These are phyloP conservation scores for Dasypolia templi DNA, from an alignment of 2,888 invertebrate genomes.

Conservation along the genomic window DNA sequence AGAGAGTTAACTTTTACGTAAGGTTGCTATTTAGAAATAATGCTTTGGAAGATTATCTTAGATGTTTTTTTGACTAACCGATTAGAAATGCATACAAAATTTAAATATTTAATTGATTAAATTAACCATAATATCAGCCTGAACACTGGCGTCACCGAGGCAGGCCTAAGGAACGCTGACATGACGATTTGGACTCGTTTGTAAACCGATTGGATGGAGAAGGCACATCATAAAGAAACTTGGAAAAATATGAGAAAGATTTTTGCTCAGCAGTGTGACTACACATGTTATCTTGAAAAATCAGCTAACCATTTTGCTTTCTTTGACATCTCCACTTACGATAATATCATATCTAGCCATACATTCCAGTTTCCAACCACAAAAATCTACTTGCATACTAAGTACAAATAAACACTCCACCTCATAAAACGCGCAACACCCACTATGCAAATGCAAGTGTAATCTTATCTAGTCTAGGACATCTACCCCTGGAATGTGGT, in stretches of 20 bases:
- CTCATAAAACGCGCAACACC: constrained; percentile 29
- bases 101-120: neutral
- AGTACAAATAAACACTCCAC: constrained; percentile 6
- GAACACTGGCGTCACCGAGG: too few relatives aligned
- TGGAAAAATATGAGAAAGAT: too few relatives aligned
- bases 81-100: neutral
- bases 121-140: too few relatives aligned
- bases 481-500: constrained; percentile 45
- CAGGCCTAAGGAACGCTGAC: too few relatives aligned
- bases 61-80: neutral
- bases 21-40: neutral
- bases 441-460: constrained; percentile 35
- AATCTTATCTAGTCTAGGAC: constrained; percentile 39
- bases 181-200: too few relatives aligned
- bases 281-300: too few relatives aligned
- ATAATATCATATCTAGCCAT: neutral
- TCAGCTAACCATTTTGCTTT: too few relatives aligned
- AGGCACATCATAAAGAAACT: too few relatives aligned
- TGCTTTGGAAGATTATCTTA: neutral
- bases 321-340: neutral
- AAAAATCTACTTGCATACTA: constrained; percentile 1
- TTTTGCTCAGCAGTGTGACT: too few relatives aligned
- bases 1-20: neutral
- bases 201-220: too few relatives aligned
- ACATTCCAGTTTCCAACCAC: neutral